A percentile compares a stretch with the other conserved stretches of the same genome.
Evolutionary conservation across 2,113 vertebrate genomes (phyloP).

Genomic region (Menidia beryllina): DNA sequence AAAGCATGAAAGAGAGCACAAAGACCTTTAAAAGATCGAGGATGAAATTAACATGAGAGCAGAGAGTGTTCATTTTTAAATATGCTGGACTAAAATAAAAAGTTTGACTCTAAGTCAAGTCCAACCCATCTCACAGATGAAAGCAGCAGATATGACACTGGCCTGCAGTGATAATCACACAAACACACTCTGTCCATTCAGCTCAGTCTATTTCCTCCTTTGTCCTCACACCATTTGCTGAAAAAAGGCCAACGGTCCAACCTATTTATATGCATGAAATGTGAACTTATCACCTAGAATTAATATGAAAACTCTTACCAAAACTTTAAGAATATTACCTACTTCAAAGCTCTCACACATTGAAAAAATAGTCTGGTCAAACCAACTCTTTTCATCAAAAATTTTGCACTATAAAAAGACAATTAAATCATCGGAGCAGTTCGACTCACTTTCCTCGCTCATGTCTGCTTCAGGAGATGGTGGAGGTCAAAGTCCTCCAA

Average conservation of each 20-base stretch:
- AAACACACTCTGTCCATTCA: slow-evolving; percentile 18
- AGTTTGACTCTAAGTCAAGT: no score
- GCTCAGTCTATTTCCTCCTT: background rate
- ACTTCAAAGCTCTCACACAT: background rate
- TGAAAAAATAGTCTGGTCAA: no score
- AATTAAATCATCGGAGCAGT: background rate
- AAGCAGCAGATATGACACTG: slow-evolving; percentile 52
- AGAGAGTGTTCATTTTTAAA: slow-evolving; percentile 10
- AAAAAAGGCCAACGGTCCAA: slow-evolving; percentile 8
- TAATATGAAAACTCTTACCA: no score
- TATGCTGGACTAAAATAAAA: no score
- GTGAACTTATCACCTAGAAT: no score
- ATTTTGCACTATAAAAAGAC: background rate
- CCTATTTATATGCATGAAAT: no score
- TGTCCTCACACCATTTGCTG: slow-evolving; percentile 15
- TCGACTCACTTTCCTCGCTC: background rate
- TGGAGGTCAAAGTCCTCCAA: background rate
- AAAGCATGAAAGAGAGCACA: slow-evolving; percentile 18
- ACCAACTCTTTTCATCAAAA: background rate
- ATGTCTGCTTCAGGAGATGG: slow-evolving; percentile 1
- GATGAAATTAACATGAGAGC: background rate
- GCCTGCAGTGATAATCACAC: slow-evolving; percentile 43
- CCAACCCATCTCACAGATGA: slow-evolving; percentile 29
- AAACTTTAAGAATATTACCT: background rate
- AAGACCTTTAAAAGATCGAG: background rate